A percentile compares a stretch with the other conserved stretches of the same genome.
Evolutionary conservation across 2,797 vertebrate genomes (phyloP).

Genomic region (Gadopsis marmoratus): DNA sequence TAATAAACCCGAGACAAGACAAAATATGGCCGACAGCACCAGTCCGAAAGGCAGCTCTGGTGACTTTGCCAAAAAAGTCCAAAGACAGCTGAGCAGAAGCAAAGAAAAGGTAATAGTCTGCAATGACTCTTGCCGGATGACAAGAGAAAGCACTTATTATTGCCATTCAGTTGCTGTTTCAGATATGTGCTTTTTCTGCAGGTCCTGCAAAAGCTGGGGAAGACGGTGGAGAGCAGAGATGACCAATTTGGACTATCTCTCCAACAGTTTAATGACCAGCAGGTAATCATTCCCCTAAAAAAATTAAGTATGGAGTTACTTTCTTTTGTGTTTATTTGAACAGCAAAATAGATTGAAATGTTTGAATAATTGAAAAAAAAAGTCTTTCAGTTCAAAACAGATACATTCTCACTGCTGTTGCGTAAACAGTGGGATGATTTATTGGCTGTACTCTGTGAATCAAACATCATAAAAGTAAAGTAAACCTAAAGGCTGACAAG

Average conservation of each 20-base stretch:
- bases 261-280: slow-evolving; percentile 89
- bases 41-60: slow-evolving; percentile 85
- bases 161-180: not conserved
- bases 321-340: not conserved
- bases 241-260: slow-evolving; percentile 89
- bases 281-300: slow-evolving; percentile 81
- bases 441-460: slow-evolving; percentile 1
- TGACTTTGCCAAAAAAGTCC: slow-evolving; percentile 92
- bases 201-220: slow-evolving; percentile 94
- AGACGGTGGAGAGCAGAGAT: slow-evolving; percentile 92
- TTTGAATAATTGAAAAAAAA: not conserved
- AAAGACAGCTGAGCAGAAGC: slow-evolving; percentile 91
- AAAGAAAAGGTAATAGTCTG: slow-evolving; percentile 92
- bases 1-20: slow-evolving; percentile 26
- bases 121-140: not conserved
- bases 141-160: not conserved
- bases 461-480: slow-evolving; percentile 24
- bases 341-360: not conserved
- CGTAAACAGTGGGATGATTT: slow-evolving; percentile 17
- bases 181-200: slow-evolving; percentile 61
- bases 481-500: slow-evolving; percentile 9
- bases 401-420: not conserved
- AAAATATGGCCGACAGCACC: slow-evolving; percentile 70
- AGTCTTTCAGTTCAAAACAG: not conserved
- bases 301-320: not conserved